A percentile compares a stretch with the other conserved stretches of the same genome.
Evolutionary conservation across 2,888 invertebrate genomes (phyloP).

Genomic region (Apoderus coryli): DNA sequence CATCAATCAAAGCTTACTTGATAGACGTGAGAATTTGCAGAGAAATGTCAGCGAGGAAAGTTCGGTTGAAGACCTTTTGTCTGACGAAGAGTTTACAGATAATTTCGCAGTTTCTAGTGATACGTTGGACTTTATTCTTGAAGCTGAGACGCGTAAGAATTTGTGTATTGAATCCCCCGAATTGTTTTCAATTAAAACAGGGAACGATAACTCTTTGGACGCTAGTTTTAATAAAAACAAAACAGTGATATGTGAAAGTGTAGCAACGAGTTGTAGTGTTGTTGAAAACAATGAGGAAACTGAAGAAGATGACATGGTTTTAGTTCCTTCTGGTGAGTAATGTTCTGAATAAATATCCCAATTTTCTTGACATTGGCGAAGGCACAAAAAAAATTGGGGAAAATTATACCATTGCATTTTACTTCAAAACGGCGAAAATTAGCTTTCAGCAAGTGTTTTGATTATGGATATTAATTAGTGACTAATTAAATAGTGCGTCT

Average conservation of each 20-base stretch:
- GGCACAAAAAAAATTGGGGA: too few species aligned
- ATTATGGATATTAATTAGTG: too few species aligned
- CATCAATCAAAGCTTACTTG: too few species aligned
- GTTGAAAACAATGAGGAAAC: slow-evolving; percentile 18
- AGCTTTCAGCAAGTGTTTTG: too few species aligned
- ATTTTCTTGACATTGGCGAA: too few species aligned
- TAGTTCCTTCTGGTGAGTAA: slow-evolving; percentile 31
- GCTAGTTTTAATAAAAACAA: too few species aligned
- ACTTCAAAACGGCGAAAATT: too few species aligned
- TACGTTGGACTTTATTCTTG: slow-evolving; percentile 25
- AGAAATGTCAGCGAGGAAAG: slow-evolving; percentile 17
- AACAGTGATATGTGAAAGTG: too few species aligned
- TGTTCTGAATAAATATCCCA: too few species aligned
- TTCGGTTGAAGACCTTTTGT: slow-evolving; percentile 15
- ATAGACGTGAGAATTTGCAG: slow-evolving; percentile 12
- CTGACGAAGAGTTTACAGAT: slow-evolving; percentile 17
- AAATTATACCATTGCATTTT: too few species aligned
- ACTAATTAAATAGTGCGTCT: too few species aligned
- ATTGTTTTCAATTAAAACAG: slow-evolving; percentile 17
- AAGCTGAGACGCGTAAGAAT: slow-evolving; percentile 23
- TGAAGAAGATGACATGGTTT: slow-evolving; percentile 27
- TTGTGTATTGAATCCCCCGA: slow-evolving; percentile 25
- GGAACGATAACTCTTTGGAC: slow-evolving; percentile 4
- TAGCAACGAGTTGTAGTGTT: slow-evolving; percentile 6
- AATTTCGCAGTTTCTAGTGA: slow-evolving; percentile 12